A percentile compares a stretch with the other conserved stretches of the same genome.
phyloP scores from a whole-genome alignment of 2,113 vertebrate genomes.

The Trochalopteron elliotii region DNA sequence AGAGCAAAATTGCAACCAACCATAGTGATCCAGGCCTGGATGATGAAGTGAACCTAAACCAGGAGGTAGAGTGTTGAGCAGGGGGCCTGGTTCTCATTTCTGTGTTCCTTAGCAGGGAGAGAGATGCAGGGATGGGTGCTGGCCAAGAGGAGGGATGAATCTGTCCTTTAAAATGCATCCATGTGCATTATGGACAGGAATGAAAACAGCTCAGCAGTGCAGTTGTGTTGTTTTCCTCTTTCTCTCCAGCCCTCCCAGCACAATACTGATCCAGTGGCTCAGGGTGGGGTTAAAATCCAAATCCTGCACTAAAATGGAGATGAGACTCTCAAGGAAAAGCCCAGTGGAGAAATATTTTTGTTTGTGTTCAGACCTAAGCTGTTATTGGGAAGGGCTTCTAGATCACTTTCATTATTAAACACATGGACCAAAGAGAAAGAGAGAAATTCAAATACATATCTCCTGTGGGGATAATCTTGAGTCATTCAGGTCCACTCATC shows the following conservation, averaged over 20 bases:
- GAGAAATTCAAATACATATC: background rate
- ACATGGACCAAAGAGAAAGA: background rate
- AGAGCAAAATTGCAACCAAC: background rate
- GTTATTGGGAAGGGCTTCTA: background rate
- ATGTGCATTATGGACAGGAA: background rate
- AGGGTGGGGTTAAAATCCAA: background rate
- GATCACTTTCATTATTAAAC: background rate
- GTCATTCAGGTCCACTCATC: background rate
- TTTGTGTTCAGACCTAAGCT: background rate
- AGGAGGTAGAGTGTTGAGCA: conserved; percentile 52
- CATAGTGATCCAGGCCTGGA: background rate
- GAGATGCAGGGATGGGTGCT: background rate
- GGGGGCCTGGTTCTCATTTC: background rate
- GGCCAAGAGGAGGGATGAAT: background rate
- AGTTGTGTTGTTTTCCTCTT: background rate
- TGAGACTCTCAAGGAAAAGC: background rate
- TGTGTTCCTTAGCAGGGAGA: background rate
- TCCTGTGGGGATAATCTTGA: background rate
- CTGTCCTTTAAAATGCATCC: background rate
- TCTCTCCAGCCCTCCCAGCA: background rate
- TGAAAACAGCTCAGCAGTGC: background rate
- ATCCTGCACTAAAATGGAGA: background rate
- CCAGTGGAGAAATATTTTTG: background rate
- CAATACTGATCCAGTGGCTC: background rate
- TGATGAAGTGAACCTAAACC: background rate